Conservation (phyloP, 2,888 invertebrate species). For the Periphyllus acericola region DNA sequence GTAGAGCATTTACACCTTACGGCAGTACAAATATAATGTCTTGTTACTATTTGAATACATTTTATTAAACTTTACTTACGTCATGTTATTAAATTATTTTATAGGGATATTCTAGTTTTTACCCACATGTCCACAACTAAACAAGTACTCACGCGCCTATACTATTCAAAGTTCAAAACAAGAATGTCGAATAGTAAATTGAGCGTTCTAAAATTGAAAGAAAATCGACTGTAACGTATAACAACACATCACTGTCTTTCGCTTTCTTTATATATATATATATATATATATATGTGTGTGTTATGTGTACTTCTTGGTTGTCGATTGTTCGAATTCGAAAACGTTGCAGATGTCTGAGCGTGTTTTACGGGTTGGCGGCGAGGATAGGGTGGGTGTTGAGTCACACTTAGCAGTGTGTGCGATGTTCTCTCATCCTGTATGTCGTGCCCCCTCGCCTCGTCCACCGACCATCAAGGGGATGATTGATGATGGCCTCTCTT, state of each 20-base stretch:
- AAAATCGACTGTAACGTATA: not conserved
- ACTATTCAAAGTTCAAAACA: not conserved
- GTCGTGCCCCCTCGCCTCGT: not conserved
- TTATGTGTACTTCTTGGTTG: not conserved
- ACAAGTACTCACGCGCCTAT: not conserved
- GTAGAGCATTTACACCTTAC: too few species aligned
- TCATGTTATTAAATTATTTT: too few species aligned
- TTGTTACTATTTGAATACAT: too few species aligned
- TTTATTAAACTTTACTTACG: too few species aligned
- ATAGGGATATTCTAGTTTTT: too few species aligned
- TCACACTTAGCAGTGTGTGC: not conserved
- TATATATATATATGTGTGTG: not conserved
- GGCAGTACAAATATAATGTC: too few species aligned
- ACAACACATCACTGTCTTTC: not conserved
- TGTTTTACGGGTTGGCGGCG: too few species aligned
- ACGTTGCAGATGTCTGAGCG: slow-evolving; percentile 18
- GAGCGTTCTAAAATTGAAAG: not conserved
- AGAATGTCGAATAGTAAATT: not conserved
- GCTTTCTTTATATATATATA: not conserved
- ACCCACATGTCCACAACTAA: too few species aligned
- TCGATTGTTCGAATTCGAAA: slow-evolving; percentile 21
- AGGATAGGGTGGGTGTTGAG: not conserved
- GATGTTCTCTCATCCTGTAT: slow-evolving; percentile 27
- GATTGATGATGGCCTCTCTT: slow-evolving; percentile 34
- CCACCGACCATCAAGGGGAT: not conserved